A percentile compares a stretch with the other conserved stretches of the same genome.
Conservation (phyloP, 2,113 vertebrate species). For the Aptenodytes forsteri region DNA sequence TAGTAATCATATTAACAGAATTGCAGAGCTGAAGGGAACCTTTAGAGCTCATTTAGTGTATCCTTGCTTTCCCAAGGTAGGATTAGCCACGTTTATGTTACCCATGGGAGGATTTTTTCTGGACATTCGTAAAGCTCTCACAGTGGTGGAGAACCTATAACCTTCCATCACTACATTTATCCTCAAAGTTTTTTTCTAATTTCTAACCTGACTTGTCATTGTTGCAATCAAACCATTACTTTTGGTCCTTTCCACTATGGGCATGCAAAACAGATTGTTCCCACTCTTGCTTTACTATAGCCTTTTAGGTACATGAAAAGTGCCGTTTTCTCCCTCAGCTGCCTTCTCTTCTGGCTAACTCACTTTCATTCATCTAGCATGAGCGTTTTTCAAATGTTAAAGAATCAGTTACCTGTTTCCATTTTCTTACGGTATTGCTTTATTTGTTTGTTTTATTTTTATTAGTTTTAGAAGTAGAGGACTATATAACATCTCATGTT, state of each 20-base stretch:
- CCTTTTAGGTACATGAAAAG: not conserved
- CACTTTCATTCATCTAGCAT: not conserved
- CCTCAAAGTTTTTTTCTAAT: not conserved
- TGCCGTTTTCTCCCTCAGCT: not conserved
- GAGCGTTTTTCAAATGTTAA: not conserved
- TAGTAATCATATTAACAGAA: not conserved
- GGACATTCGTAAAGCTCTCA: not conserved
- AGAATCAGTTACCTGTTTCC: not conserved
- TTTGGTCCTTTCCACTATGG: not conserved
- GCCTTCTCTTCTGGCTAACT: not conserved
- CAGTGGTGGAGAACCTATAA: not conserved
- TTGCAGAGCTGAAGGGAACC: not conserved
- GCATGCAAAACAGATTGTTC: not conserved
- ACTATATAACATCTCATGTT: not conserved
- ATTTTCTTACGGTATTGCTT: not conserved
- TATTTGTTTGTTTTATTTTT: not conserved
- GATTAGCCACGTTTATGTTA: not conserved
- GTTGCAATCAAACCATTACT: not conserved
- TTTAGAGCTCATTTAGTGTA: not conserved
- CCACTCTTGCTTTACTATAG: not conserved
- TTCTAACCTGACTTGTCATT: not conserved
- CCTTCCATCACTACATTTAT: not conserved
- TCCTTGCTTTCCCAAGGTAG: not conserved
- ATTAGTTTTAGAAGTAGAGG: not conserved
- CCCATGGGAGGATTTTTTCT: not conserved